A percentile compares a stretch with the other conserved stretches of the same genome.
Evolutionary conservation across 2,888 invertebrate species (phyloP).

Genomic region (Macaria liturata): DNA sequence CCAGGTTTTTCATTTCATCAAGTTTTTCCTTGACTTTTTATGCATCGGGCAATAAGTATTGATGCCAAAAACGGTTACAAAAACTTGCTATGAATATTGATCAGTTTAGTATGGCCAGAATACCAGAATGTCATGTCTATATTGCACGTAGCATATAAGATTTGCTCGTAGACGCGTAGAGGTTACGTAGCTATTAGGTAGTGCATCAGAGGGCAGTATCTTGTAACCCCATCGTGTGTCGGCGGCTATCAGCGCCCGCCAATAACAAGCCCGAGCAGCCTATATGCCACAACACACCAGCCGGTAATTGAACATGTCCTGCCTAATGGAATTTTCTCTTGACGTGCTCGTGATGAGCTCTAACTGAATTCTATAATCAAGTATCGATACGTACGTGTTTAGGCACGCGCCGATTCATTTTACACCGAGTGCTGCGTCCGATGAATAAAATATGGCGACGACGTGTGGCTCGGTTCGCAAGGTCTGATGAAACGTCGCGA

Average conservation of each 20-base stretch:
- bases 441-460: conserved; percentile 25
- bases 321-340: conserved; percentile 68
- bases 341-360: conserved; percentile 31
- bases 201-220: conserved; percentile 26
- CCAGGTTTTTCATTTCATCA: no score
- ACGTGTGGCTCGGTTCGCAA: conserved; percentile 25
- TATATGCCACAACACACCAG: conserved; percentile 39
- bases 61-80: no score
- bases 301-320: conserved; percentile 72
- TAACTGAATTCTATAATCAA: conserved; percentile 17
- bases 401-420: conserved; percentile 7
- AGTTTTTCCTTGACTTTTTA: no score
- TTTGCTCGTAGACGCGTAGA: conserved; percentile 26
- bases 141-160: conserved; percentile 6
- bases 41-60: no score
- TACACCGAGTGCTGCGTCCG: conserved; percentile 4
- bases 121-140: no score
- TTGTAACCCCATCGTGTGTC: conserved; percentile 42
- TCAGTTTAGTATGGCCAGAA: neutral
- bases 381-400: conserved; percentile 14
- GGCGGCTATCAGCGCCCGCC: conserved; percentile 38
- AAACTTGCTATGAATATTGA: no score
- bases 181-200: conserved; percentile 40
- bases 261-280: conserved; percentile 40
- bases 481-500: conserved; percentile 42